phyloP scores from a whole-genome alignment of 2,888 invertebrate species.

The Mantis religiosa region DNA sequence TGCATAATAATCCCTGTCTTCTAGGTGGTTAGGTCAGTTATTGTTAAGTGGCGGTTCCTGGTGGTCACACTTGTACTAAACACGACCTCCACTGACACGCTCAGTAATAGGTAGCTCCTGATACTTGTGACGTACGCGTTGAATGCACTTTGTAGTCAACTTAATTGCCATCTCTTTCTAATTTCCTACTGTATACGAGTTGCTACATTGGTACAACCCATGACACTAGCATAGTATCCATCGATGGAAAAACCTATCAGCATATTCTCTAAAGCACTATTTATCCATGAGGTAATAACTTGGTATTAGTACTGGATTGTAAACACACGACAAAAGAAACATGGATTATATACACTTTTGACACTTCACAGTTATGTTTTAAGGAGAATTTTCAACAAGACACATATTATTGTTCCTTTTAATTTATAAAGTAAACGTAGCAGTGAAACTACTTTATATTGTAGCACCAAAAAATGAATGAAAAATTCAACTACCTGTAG shows the following conservation, averaged over 20 bases:
- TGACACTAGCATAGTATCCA: neutral
- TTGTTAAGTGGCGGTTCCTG: constrained; percentile 19
- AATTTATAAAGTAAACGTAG: neutral
- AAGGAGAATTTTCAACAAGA: neutral
- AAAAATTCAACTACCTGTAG: constrained; percentile 50
- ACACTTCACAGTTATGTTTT: neutral
- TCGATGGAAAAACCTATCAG: neutral
- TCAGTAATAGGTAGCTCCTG: neutral
- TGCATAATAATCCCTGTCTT: neutral
- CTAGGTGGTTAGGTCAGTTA: constrained; percentile 14
- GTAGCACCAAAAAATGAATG: neutral
- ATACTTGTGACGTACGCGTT: neutral
- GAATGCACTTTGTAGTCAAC: neutral
- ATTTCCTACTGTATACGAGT: neutral
- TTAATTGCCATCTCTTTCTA: neutral
- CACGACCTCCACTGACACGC: neutral
- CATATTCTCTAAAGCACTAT: too few species aligned
- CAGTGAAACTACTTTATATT: neutral
- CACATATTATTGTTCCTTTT: neutral
- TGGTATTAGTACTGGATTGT: neutral
- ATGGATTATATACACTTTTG: neutral
- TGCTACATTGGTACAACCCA: neutral
- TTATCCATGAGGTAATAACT: too few species aligned
- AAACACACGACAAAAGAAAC: neutral
- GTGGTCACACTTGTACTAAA: constrained; percentile 16